These are phyloP conservation scores for Cotesia vestalis DNA, from an alignment of 1,140 invertebrate species.

Conservation along the genomic window DNA sequence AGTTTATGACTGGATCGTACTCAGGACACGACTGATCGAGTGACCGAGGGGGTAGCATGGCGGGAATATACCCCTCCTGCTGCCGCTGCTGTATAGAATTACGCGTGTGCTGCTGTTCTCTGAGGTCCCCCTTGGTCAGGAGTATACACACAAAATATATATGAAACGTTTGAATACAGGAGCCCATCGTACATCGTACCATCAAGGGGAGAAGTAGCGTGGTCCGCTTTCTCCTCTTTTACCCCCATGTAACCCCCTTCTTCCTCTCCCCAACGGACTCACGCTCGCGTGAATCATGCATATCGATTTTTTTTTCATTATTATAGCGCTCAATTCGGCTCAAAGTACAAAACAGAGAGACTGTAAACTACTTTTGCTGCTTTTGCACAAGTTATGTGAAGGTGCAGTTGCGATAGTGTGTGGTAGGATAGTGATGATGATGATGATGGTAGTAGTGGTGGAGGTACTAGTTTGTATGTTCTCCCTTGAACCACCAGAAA, in stretches of 20 bases:
- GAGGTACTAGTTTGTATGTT: slow-evolving; percentile 20
- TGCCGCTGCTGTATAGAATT: slow-evolving; percentile 61
- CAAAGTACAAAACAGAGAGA: too few species aligned
- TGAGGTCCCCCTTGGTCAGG: slow-evolving; percentile 41
- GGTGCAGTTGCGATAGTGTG: background rate
- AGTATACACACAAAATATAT: slow-evolving; percentile 36
- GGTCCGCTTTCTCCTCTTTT: slow-evolving; percentile 33
- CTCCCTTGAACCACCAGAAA: slow-evolving; percentile 30
- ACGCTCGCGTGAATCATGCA: slow-evolving; percentile 63
- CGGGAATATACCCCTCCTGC: slow-evolving; percentile 60
- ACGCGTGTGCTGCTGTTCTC: slow-evolving; percentile 47
- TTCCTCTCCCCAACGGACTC: slow-evolving; percentile 23
- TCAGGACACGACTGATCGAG: slow-evolving; percentile 65
- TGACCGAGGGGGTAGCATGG: slow-evolving; percentile 65
- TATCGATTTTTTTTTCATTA: slow-evolving; percentile 63
- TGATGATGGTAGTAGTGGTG: background rate
- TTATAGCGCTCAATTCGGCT: too few species aligned
- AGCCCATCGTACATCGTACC: slow-evolving; percentile 16
- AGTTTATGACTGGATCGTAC: slow-evolving; percentile 55
- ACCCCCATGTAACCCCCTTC: slow-evolving; percentile 26
- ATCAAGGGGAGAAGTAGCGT: slow-evolving; percentile 33
- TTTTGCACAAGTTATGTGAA: background rate
- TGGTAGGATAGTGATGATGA: background rate
- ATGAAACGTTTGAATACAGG: slow-evolving; percentile 22
- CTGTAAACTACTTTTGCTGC: background rate